A percentile compares a stretch with the other conserved stretches of the same genome.
Evolutionary conservation across 2,113 vertebrate species (phyloP).

Genomic region (Mungos mungo): DNA sequence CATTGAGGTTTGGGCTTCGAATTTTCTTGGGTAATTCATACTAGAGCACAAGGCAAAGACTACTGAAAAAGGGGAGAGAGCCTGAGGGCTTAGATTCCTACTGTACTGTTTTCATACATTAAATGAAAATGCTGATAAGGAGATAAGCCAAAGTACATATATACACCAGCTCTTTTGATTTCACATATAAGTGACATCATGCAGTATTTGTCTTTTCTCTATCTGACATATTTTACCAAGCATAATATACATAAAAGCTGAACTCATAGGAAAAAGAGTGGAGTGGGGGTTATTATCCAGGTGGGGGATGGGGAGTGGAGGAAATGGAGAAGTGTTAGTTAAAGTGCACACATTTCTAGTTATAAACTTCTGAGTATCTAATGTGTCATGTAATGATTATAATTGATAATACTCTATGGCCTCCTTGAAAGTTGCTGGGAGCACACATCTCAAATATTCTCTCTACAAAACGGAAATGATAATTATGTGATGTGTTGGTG

Average conservation of each 20-base stretch:
- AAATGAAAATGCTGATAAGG: background rate
- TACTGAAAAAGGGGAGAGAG: background rate
- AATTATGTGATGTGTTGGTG: background rate
- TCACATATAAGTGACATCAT: background rate
- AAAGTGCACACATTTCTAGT: background rate
- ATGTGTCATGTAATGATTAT: background rate
- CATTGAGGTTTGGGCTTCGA: background rate
- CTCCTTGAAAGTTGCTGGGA: background rate
- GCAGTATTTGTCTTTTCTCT: background rate
- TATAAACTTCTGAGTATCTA: background rate
- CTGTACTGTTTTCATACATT: background rate
- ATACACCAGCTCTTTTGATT: background rate
- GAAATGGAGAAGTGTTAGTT: background rate
- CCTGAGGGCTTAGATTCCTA: background rate
- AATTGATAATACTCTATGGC: background rate
- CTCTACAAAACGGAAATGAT: background rate
- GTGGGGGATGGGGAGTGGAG: background rate
- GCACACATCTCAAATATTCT: background rate
- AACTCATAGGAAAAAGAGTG: background rate
- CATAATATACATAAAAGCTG: background rate
- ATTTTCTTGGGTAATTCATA: background rate
- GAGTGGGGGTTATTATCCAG: background rate
- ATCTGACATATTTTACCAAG: background rate
- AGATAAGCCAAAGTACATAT: background rate
- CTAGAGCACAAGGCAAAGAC: background rate